Base-by-base conservation (phyloP, 2,113 vertebrate genomes). In the Anguilla japonica region DNA sequence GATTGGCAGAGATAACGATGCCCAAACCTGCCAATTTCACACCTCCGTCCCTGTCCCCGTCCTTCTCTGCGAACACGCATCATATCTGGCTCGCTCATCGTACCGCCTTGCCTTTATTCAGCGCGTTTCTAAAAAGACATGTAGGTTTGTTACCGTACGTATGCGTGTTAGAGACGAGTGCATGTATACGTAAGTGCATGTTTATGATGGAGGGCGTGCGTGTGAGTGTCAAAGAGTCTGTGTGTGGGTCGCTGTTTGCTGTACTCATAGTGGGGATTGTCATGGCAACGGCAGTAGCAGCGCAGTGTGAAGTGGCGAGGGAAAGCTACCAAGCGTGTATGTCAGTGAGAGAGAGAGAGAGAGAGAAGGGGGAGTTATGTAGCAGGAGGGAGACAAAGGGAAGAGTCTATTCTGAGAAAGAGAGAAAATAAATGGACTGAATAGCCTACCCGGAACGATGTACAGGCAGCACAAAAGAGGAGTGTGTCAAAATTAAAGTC, bases 281-380 rank as follows among this genome's bases (percentile, higher is more conserved):
- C 94, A 94, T 95, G 93, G 93, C 83, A 94, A 95, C 95, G 87
- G 88, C 93, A 92, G 91, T 89, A 93, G 94, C 92, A 90, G 94
- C 91, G 8, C 95, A 92, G 93, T 92, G 93, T 95, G 94, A 95
- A 94, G 94, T 93, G 91, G 90, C 90, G 89, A 92, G 91, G 87
- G 89, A 93, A 53, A 91, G 86, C 89, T 82, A 78, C 80, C 81
- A 75, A 84, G 80, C 67, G 41, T 82, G 81, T 84, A 79, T 67
- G 84, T 89, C 63, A 84, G 78, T 84, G 85, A 87, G 83, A 87
- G 75, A 82, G 81, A 86, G 87, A 89, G 78, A 87, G 82, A 63
- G 63, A 78, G 57, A 9, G 81, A 79, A 41, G n/a, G n/a, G 80
- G 85, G 40, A 34, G 50, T 83, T 22, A 83, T 87, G 50, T 41